Evolutionary conservation across 1,140 invertebrate species (phyloP).

Genomic region (Apis florea): DNA sequence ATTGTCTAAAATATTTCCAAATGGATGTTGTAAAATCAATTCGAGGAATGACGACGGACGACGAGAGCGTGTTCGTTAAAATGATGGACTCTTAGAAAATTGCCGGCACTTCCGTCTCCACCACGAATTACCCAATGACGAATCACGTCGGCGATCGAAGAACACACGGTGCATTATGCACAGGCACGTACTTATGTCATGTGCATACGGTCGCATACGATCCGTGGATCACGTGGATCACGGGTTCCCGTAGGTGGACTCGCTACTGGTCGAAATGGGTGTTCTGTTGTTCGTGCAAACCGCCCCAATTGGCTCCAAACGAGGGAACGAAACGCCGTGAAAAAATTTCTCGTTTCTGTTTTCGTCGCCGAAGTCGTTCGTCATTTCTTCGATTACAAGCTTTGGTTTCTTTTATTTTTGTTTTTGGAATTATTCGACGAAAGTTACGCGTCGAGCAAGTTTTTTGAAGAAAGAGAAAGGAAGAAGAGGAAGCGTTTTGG

Average conservation of each 20-base stretch:
- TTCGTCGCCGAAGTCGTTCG: too few species aligned
- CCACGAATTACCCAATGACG: constrained; percentile 45
- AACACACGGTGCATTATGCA: constrained; percentile 68
- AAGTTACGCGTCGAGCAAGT: too few species aligned
- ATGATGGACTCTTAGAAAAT: constrained; percentile 48
- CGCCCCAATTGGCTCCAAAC: too few species aligned
- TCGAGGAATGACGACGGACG: not conserved
- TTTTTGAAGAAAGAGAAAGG: too few species aligned
- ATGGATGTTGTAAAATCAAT: not conserved
- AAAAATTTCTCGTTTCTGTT: too few species aligned
- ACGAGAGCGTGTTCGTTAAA: constrained; percentile 42
- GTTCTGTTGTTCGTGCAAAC: not conserved
- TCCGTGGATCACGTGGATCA: constrained; percentile 62
- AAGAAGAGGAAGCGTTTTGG: too few species aligned
- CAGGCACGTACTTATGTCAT: constrained; percentile 62
- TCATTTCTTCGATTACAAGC: too few species aligned
- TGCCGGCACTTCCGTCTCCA: constrained; percentile 46
- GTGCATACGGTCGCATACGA: constrained; percentile 56
- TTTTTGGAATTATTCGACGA: too few species aligned
- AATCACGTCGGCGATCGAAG: constrained; percentile 56
- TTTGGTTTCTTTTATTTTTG: too few species aligned
- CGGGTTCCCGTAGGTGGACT: constrained; percentile 17
- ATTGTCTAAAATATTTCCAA: not conserved
- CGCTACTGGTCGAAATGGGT: not conserved
- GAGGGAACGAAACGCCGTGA: too few species aligned